phyloP scores from a whole-genome alignment of 1,140 invertebrate genomes.

The Cryptotermes secundus region DNA sequence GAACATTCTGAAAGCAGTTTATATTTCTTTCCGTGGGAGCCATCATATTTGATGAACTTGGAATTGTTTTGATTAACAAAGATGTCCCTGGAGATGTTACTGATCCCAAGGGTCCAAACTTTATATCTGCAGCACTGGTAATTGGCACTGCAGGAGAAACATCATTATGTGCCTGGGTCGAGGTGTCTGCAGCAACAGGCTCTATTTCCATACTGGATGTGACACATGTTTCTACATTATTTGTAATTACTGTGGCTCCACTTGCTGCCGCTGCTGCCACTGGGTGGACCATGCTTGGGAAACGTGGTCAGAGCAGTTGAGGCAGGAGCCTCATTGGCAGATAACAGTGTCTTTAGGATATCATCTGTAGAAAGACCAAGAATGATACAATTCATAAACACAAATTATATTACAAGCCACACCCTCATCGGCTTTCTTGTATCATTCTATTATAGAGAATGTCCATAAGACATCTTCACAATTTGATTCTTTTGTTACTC shows the following conservation, averaged over 20 bases:
- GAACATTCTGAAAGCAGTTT: too few relatives aligned
- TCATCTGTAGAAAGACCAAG: not conserved
- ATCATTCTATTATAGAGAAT: too few relatives aligned
- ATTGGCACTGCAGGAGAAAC: not conserved
- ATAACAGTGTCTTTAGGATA: not conserved
- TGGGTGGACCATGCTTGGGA: not conserved
- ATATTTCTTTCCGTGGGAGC: too few relatives aligned
- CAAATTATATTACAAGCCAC: too few relatives aligned
- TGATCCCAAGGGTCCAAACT: not conserved
- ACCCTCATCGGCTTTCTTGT: too few relatives aligned
- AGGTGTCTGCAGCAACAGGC: not conserved
- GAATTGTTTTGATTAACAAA: not conserved
- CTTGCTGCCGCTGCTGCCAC: not conserved
- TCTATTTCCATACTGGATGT: not conserved
- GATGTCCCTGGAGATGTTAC: not conserved
- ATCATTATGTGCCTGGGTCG: not conserved
- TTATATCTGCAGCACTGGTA: not conserved
- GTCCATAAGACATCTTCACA: too few relatives aligned
- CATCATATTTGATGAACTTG: too few relatives aligned
- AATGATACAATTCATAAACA: too few relatives aligned
- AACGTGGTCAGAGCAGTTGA: not conserved
- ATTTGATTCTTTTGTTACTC: too few relatives aligned
- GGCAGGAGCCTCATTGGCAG: not conserved
- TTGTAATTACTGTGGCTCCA: too few relatives aligned
- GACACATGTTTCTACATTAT: too few relatives aligned